These are phyloP conservation scores for Monarcha castaneiventris DNA, from an alignment of 2,113 vertebrate genomes.

Conservation along the genomic window DNA sequence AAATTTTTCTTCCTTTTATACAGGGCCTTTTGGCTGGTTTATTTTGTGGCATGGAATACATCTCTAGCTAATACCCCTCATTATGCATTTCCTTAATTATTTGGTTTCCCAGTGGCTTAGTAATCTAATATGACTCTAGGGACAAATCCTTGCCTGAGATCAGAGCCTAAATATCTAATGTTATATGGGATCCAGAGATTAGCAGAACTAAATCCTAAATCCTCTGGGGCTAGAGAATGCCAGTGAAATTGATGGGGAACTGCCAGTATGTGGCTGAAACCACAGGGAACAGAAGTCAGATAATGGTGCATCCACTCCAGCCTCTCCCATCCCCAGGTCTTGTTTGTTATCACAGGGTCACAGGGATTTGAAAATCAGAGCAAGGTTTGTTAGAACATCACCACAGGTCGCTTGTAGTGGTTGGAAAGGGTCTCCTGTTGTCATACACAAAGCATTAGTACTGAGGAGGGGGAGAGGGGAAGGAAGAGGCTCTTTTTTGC, in stretches of 20 bases:
- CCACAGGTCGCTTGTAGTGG: not conserved
- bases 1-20: not conserved
- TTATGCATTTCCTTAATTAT: slow-evolving; percentile 43
- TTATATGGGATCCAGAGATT: slow-evolving; percentile 28
- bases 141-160: slow-evolving; percentile 24
- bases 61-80: not conserved
- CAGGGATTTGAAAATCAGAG: not conserved
- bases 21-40: not conserved
- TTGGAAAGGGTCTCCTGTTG: not conserved
- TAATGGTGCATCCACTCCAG: not conserved
- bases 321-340: not conserved
- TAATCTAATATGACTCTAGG: slow-evolving; percentile 22
- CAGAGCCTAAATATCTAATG: slow-evolving; percentile 11
- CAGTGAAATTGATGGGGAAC: not conserved
- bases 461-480: not conserved
- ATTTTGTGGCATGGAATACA: not conserved
- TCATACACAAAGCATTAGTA: not conserved
- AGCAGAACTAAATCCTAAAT: slow-evolving; percentile 27
- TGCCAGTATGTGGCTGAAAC: not conserved
- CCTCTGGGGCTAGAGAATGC: not conserved
- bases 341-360: not conserved
- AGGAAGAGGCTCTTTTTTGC: not conserved
- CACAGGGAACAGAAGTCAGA: not conserved
- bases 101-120: not conserved
- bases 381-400: not conserved